phyloP scores from a whole-genome alignment of 2,797 vertebrate species.

The Gallinago stenura region DNA sequence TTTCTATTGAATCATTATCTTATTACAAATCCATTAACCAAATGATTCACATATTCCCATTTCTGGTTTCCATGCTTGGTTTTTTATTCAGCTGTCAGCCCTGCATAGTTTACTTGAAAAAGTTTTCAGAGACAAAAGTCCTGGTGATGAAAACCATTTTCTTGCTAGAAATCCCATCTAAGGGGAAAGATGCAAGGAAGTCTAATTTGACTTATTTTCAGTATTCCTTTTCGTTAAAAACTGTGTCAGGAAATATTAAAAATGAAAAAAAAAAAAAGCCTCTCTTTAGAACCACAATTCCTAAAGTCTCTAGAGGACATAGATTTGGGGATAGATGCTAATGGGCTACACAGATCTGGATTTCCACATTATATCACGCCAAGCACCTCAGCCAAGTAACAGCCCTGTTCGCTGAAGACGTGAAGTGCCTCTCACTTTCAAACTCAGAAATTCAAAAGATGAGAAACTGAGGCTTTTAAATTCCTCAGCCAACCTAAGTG shows the following conservation, averaged over 20 bases:
- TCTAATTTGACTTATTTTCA: not conserved
- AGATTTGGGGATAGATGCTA: not conserved
- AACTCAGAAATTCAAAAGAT: not conserved
- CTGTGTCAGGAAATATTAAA: not conserved
- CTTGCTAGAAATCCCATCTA: not conserved
- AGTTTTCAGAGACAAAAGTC: not conserved
- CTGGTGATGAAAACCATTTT: not conserved
- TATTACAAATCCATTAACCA: not conserved
- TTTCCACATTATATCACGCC: not conserved
- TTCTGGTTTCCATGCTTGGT: not conserved
- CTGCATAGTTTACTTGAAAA: not conserved
- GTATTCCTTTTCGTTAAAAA: not conserved
- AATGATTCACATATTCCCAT: not conserved
- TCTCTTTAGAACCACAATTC: not conserved
- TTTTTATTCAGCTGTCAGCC: not conserved
- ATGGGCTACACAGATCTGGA: rapidly evolving
- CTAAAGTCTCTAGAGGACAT: not conserved
- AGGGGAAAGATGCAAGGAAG: not conserved
- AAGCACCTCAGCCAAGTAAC: not conserved
- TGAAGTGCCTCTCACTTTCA: not conserved
- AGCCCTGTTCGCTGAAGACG: not conserved
- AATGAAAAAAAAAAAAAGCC: too few relatives aligned
- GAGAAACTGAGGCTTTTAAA: not conserved
- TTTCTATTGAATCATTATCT: not conserved
- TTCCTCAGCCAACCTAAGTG: not conserved